Evolutionary conservation across 2,888 invertebrate genomes (phyloP).

Genomic region (Sarcophaga carnaria): DNA sequence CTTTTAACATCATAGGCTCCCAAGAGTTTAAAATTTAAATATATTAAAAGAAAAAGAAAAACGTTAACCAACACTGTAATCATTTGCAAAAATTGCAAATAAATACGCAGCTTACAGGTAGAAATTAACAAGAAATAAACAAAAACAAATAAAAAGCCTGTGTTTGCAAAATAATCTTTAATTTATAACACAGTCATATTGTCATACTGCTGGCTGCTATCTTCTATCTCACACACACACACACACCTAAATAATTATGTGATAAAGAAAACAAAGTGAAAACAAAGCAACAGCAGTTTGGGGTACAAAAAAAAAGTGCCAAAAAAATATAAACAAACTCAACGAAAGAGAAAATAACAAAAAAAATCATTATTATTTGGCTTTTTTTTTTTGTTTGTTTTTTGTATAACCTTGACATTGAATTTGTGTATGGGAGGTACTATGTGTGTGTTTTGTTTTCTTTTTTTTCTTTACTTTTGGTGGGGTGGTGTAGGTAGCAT

Average conservation of each 20-base stretch:
- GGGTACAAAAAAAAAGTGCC: constrained; percentile 32
- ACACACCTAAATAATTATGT: background rate
- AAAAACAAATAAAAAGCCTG: background rate
- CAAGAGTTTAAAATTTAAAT: background rate
- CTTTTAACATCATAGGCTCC: background rate
- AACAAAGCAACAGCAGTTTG: constrained; percentile 6
- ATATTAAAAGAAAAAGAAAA: background rate
- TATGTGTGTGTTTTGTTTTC: constrained; percentile 9
- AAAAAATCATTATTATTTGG: constrained; percentile 36
- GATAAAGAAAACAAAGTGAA: constrained; percentile 21
- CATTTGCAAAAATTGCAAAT: background rate
- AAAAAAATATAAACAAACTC: constrained; percentile 26
- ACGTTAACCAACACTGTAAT: no score
- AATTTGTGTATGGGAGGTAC: constrained; percentile 48
- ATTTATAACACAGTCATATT: constrained; percentile 13
- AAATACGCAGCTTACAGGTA: background rate
- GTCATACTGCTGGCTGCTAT: background rate
- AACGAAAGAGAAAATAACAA: constrained; percentile 26
- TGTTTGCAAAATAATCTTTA: constrained; percentile 46
- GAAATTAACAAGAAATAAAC: background rate
- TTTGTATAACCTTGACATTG: constrained; percentile 68
- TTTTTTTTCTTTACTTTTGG: constrained; percentile 9
- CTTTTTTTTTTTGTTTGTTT: constrained; percentile 18
- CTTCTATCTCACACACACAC: background rate
- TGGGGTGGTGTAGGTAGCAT: no score